A percentile compares a stretch with the other conserved stretches of the same genome.
These are phyloP conservation scores for Psittacula derbiana DNA, from an alignment of 2,797 vertebrate genomes.

Conservation along the genomic window DNA sequence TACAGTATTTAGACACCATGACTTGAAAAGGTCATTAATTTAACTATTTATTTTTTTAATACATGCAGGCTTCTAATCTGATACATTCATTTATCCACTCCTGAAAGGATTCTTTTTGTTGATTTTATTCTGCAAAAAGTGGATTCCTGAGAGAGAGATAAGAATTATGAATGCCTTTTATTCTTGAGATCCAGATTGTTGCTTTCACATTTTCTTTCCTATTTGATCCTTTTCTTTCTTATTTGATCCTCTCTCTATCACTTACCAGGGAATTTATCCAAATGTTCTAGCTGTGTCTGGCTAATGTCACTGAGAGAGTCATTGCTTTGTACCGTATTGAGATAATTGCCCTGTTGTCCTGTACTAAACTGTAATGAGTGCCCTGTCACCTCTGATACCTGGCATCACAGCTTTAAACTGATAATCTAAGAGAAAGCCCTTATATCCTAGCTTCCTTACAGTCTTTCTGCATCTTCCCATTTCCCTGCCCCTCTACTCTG, in stretches of 20 bases:
- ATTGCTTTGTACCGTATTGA: conserved; percentile 8
- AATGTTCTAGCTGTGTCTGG: neutral
- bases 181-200: neutral
- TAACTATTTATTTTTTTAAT: neutral
- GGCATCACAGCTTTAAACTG: neutral
- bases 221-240: neutral
- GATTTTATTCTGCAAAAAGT: neutral
- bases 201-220: neutral
- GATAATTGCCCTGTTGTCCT: conserved; percentile 13
- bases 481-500: neutral
- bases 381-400: neutral
- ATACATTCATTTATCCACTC: neutral
- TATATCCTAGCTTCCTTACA: neutral
- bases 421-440: neutral
- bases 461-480: neutral
- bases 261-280: neutral
- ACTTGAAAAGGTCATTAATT: neutral
- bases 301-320: neutral
- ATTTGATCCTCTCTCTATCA: neutral
- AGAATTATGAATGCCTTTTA: neutral
- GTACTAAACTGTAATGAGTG: neutral
- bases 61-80: neutral
- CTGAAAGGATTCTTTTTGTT: neutral
- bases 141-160: neutral
- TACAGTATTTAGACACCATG: neutral